Percentiles rank a stretch among this genome's conserved stretches.
Evolutionary conservation across 2,113 vertebrate species (phyloP).

Genomic region (Myocastor coypus): DNA sequence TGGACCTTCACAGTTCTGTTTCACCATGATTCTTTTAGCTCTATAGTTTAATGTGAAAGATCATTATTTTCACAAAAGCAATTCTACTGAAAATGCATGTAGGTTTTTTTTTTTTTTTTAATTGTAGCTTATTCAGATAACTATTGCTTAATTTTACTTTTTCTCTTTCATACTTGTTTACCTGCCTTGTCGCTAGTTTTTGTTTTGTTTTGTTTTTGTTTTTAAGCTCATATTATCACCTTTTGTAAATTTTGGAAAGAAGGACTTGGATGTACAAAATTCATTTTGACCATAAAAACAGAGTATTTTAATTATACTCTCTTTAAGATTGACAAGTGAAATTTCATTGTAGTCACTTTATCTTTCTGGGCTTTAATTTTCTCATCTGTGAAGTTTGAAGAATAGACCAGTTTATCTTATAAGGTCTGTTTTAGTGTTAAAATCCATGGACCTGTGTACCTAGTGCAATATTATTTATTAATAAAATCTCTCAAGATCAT

Average conservation of each 20-base stretch:
- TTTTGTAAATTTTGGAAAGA: conserved; percentile 36
- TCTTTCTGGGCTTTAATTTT: conserved; percentile 10
- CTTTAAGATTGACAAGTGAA: neutral
- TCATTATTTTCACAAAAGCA: neutral
- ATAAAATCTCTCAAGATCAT: neutral
- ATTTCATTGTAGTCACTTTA: neutral
- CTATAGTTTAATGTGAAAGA: neutral
- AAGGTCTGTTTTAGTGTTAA: neutral
- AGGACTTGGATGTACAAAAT: neutral
- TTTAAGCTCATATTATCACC: neutral
- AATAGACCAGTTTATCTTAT: neutral
- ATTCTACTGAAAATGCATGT: neutral
- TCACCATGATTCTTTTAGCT: neutral
- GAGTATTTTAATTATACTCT: neutral
- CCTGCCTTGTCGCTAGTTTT: neutral
- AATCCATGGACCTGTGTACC: neutral
- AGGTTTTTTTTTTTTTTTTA: no score
- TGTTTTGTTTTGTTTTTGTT: conserved; percentile 1
- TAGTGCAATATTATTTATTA: neutral
- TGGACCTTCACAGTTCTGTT: neutral
- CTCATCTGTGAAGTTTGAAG: neutral
- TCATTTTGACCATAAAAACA: neutral
- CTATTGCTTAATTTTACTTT: neutral
- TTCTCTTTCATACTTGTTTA: neutral
- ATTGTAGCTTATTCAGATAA: neutral